Base-by-base conservation (phyloP, 92 coral and sea anemone genomes). In the Heliopora coerulea region DNA sequence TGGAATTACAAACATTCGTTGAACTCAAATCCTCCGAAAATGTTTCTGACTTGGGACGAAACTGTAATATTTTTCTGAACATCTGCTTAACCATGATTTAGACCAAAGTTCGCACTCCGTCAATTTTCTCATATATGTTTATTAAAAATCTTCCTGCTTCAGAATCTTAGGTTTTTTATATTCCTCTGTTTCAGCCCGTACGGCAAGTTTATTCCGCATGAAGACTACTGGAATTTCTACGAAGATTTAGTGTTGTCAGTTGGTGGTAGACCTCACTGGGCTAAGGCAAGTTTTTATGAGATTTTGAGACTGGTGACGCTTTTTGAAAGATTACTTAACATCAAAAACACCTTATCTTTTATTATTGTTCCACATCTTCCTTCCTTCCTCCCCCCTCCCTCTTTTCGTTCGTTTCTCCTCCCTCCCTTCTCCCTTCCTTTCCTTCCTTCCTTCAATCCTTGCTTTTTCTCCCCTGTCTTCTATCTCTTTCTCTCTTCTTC, bases 251-350 rank as follows among this genome's bases (percentile, higher is more conserved):
- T 90, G 89, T 68, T 82, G 63, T 93, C 98, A 1, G 89, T 88
- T 42, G 98, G 98, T 8, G 98, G 98, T 10, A 78, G 86, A 54
- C 98, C 98, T 1, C 98, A 93, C 58, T 93, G 98, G 98, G 98
- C 95, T 25, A 93, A 93, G 96, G 98, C 90, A 73, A 26, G 49
- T 2, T 23, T 19, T 40, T 44, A 18, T 19, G 8, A 21, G 18
- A 41, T 3, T 56, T 33, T 28, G 4, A 18, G 23, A n/a, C n/a
- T n/a, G n/a, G n/a, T n/a, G n/a, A n/a, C n/a, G n/a, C n/a, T n/a
- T n/a, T n/a, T n/a, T n/a, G n/a, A n/a, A n/a, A n/a, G n/a, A n/a
- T n/a, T n/a, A n/a, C n/a, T n/a, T n/a, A n/a, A n/a, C n/a, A n/a
- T n/a, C n/a, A n/a, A n/a, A n/a, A n/a, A n/a, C n/a, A n/a, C n/a